Percentiles rank a stretch among this genome's conserved stretches.
phyloP scores from a whole-genome alignment of 2,888 invertebrate genomes.

The Sepioteuthis lessoniana region DNA sequence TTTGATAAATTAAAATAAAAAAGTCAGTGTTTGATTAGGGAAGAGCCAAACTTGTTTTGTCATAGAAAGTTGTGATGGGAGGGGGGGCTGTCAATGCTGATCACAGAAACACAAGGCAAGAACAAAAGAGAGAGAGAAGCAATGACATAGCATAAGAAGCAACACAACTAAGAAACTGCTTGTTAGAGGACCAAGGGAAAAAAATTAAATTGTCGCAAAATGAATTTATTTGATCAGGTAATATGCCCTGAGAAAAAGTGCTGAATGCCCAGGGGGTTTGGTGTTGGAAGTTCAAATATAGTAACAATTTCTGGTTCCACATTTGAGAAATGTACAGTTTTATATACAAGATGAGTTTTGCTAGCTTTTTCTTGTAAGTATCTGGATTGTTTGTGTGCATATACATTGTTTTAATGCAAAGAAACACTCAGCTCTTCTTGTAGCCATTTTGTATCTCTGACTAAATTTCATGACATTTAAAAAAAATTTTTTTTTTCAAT shows the following conservation, averaged over 20 bases:
- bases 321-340: not conserved
- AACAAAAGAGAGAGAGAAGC: not conserved
- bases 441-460: not conserved
- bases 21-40: not conserved
- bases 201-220: not conserved
- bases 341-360: not conserved
- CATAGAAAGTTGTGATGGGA: no score
- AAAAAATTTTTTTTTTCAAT: not conserved
- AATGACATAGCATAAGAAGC: not conserved
- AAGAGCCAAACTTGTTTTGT: no score
- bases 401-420: no score
- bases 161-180: not conserved
- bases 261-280: not conserved
- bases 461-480: not conserved
- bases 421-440: not conserved
- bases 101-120: not conserved
- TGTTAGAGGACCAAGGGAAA: not conserved
- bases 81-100: not conserved
- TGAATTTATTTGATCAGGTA: not conserved
- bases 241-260: no score
- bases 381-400: not conserved
- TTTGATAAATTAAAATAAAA: no score
- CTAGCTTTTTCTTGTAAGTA: not conserved
- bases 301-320: no score
- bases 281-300: not conserved